phyloP scores from a whole-genome alignment of 2,888 invertebrate species.

The Hirtodrosophila duncani region DNA sequence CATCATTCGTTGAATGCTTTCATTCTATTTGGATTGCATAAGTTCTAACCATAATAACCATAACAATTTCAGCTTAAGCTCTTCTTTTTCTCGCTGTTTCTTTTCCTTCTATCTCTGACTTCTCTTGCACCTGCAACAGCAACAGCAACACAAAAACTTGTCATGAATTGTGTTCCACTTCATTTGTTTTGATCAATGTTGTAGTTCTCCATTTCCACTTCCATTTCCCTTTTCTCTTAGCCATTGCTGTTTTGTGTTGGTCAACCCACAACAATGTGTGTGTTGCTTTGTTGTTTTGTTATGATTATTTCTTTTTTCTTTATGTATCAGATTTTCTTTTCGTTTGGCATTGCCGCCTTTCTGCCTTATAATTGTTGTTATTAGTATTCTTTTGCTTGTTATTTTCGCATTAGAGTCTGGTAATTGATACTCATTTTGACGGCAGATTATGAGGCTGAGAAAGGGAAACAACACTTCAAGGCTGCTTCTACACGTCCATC shows the following conservation, averaged over 20 bases:
- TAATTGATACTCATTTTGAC: constrained; percentile 67
- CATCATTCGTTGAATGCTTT: too few species aligned
- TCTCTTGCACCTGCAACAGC: constrained; percentile 38
- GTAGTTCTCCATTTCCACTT: not conserved
- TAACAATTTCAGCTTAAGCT: too few species aligned
- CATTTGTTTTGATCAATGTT: constrained; percentile 30
- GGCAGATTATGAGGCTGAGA: constrained; percentile 28
- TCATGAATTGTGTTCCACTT: constrained; percentile 37
- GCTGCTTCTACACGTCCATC: too few species aligned
- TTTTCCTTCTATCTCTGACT: not conserved
- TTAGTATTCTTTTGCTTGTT: constrained; percentile 51
- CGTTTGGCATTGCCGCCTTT: too few species aligned
- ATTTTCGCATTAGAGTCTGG: constrained; percentile 67
- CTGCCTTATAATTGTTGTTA: constrained; percentile 41
- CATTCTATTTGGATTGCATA: too few species aligned
- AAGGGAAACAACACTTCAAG: constrained; percentile 32
- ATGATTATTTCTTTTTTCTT: constrained; percentile 3
- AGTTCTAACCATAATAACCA: too few species aligned
- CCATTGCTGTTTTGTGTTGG: constrained; percentile 9
- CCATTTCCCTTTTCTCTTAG: constrained; percentile 5
- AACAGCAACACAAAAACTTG: too few species aligned
- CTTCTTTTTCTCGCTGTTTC: too few species aligned
- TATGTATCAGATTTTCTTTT: constrained; percentile 24
- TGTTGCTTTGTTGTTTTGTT: too few species aligned
- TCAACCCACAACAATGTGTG: constrained; percentile 3